Base-by-base conservation (phyloP, 2,888 invertebrate species). In the Drosophila robusta region DNA sequence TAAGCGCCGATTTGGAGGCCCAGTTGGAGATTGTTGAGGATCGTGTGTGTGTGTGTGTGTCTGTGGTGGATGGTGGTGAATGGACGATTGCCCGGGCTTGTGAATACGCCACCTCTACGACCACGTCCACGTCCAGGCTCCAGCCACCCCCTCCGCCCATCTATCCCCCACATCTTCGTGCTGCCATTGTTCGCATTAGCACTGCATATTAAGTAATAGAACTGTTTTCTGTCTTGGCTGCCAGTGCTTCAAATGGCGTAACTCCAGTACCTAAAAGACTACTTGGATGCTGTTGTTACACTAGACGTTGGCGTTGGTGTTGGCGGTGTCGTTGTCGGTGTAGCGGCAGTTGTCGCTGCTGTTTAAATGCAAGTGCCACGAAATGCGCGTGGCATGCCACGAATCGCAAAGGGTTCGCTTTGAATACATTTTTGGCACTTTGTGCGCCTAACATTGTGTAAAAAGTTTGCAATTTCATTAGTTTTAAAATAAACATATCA, bases 171-270 rank as follows among this genome's bases (percentile, higher is more conserved):
- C 64, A 51, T 66, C 56, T 70, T 80, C 84, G 84, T 86, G 74
- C 75, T 61, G 85, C 67, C 67, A 78, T 87, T 81, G 87, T 83
- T 83, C 84, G 89, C 84, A 84, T 88, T 83, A 84, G 81, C 56
- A 58, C 63, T 70, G 87, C 79, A 87, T 87, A 85, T 85, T 85
- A 85, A 89, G 87, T 85, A 85, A 85, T 89, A 85, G 85, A 85
- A 85, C 84, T 82, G 88, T 88, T 87, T 73, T 73, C 58, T 65
- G 49, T 51, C 68, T 68, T 58, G 60, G 39, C 63, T 61, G 51
- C 32, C 62, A 61, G 64, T 60, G 45, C 79, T 61, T 44, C 65
- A 57, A 74, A 65, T 80, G 80, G 54, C 78, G 81, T 50, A 87
- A 81, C 75, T 44, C 12, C 54, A 60, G 57, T 36, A 46, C 70